phyloP scores from a whole-genome alignment of 2,888 invertebrate species.

The Lobophora halterata region DNA sequence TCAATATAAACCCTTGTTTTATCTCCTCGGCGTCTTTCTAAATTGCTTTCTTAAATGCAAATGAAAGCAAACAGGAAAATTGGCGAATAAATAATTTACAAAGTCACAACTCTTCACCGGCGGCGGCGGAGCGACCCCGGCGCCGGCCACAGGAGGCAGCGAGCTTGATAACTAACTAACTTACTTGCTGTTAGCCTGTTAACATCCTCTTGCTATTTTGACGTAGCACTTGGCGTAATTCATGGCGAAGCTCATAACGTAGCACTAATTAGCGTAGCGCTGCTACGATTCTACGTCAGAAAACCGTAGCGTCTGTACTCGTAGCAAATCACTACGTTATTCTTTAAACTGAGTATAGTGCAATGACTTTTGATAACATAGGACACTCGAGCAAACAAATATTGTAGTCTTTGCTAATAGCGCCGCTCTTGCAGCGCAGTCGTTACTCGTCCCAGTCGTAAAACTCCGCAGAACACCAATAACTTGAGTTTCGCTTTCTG shows the following conservation, averaged over 20 bases:
- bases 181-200: too few species aligned
- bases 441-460: constrained; percentile 9
- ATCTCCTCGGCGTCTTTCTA: constrained; percentile 35
- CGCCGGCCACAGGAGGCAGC: constrained; percentile 2
- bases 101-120: constrained; percentile 44
- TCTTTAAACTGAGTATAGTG: too few species aligned
- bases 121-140: constrained; percentile 6
- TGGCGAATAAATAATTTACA: constrained; percentile 56
- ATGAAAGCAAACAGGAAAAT: constrained; percentile 59
- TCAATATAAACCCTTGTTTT: constrained; percentile 23
- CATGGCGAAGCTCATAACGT: too few species aligned
- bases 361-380: too few species aligned
- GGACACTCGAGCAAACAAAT: too few species aligned
- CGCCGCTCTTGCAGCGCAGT: constrained; percentile 2
- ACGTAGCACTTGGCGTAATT: too few species aligned
- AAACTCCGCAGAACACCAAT: constrained; percentile 12
- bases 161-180: too few species aligned
- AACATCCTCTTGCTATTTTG: too few species aligned
- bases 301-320: too few species aligned
- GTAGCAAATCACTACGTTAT: too few species aligned
- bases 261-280: too few species aligned
- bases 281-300: too few species aligned
- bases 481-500: constrained; percentile 26
- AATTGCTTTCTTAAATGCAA: constrained; percentile 62
- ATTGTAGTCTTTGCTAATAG: neutral